These are phyloP conservation scores for Papilio protenor DNA, from an alignment of 2,888 invertebrate species.

Conservation along the genomic window DNA sequence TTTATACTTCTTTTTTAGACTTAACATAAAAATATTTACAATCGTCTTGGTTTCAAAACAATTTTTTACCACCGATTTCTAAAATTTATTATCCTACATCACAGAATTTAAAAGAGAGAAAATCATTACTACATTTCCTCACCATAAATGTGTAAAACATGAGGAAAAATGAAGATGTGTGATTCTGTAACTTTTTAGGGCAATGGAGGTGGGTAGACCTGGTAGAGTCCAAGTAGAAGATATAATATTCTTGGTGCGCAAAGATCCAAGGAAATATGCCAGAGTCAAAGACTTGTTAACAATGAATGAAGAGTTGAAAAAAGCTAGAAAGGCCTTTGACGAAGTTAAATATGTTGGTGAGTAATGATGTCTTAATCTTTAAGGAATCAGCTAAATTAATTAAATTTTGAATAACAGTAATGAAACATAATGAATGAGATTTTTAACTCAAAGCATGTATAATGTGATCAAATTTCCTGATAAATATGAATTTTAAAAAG, in stretches of 20 bases:
- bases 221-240: constrained; percentile 99
- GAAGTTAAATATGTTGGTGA: constrained; percentile 98
- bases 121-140: background rate
- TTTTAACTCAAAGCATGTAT: constrained; percentile 7
- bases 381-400: background rate
- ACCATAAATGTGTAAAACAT: background rate
- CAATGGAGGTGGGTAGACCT: constrained; percentile 98
- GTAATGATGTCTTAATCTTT: constrained; percentile 49
- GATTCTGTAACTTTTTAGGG: constrained; percentile 78
- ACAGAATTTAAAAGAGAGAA: background rate
- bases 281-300: constrained; percentile 97
- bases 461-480: background rate
- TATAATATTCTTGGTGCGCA: constrained; percentile 97
- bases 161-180: background rate
- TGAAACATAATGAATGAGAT: background rate
- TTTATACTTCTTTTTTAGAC: background rate
- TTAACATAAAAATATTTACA: too few species aligned
- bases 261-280: constrained; percentile 98
- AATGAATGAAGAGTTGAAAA: constrained; percentile 99
- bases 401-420: background rate
- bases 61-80: background rate
- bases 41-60: too few species aligned
- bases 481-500: background rate
- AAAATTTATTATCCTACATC: background rate
- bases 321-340: constrained; percentile 99